Evolutionary conservation across 1,140 invertebrate species (phyloP).

Genomic region (Oryzaephilus surinamensis): DNA sequence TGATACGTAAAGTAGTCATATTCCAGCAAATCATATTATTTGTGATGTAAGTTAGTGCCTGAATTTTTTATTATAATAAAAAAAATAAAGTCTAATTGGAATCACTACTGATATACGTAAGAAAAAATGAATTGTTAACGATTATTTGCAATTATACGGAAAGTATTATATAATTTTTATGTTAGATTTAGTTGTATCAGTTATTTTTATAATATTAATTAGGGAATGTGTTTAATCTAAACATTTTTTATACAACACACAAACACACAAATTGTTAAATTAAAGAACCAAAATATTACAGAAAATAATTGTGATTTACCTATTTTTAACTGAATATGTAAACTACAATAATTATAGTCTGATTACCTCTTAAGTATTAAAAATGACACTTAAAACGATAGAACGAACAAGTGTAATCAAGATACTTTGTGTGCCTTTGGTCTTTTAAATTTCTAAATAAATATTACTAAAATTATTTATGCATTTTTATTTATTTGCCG

Average conservation of each 20-base stretch:
- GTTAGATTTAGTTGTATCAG: not conserved
- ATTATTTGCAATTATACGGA: not conserved
- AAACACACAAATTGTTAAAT: no score
- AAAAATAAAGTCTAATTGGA: not conserved
- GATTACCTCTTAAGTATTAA: no score
- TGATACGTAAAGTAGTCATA: not conserved
- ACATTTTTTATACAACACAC: no score
- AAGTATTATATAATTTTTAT: not conserved
- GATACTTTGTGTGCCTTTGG: constrained; percentile 12
- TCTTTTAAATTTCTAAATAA: constrained; percentile 13
- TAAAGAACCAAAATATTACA: not conserved
- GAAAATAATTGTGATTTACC: not conserved
- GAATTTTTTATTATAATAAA: constrained; percentile 11
- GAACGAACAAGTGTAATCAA: constrained; percentile 12
- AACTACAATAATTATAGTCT: not conserved
- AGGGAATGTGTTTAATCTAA: no score
- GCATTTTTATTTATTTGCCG: not conserved
- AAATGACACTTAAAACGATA: no score
- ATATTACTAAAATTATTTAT: constrained; percentile 2
- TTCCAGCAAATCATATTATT: constrained; percentile 9
- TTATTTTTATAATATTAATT: not conserved
- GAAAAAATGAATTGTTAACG: not conserved
- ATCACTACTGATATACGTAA: not conserved
- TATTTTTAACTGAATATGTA: not conserved
- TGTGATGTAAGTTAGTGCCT: constrained; percentile 13